Conservation (phyloP, 2,113 vertebrate genomes). For the Pachyramphus minor region DNA sequence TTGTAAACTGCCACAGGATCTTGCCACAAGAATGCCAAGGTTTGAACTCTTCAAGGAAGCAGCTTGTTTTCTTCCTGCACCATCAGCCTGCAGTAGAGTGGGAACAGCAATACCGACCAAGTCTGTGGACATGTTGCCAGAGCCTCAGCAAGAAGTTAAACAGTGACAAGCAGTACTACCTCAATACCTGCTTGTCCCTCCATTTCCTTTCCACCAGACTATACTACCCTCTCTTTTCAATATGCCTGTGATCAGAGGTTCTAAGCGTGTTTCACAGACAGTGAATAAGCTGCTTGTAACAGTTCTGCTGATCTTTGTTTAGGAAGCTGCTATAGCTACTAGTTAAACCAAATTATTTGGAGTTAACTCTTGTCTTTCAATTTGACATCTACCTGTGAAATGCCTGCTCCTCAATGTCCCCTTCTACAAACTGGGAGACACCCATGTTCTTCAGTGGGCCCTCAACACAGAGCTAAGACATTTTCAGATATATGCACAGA, state of each 20-base stretch:
- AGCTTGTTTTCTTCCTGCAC: not conserved
- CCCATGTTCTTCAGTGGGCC: not conserved
- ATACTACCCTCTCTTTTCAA: not conserved
- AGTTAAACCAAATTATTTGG: not conserved
- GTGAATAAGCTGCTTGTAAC: not conserved
- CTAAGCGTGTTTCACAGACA: not conserved
- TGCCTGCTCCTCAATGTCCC: not conserved
- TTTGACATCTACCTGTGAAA: not conserved
- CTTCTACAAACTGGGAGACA: not conserved
- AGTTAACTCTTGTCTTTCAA: not conserved
- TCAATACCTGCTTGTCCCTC: not conserved
- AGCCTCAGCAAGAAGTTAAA: not conserved
- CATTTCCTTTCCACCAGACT: not conserved
- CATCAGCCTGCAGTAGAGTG: not conserved
- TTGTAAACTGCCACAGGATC: not conserved
- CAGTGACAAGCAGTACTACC: not conserved
- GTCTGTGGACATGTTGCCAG: fast-evolving
- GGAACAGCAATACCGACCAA: not conserved
- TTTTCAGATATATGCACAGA: not conserved
- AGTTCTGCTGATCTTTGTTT: not conserved
- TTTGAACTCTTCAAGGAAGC: not conserved
- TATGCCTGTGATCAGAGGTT: not conserved
- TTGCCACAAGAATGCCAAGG: not conserved
- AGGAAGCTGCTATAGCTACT: not conserved
- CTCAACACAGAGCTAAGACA: not conserved